Evolutionary conservation across 2,888 invertebrate genomes (phyloP), one percentile per base, ranked within the genome.

Genomic region (Drosophila lutescens): DNA sequence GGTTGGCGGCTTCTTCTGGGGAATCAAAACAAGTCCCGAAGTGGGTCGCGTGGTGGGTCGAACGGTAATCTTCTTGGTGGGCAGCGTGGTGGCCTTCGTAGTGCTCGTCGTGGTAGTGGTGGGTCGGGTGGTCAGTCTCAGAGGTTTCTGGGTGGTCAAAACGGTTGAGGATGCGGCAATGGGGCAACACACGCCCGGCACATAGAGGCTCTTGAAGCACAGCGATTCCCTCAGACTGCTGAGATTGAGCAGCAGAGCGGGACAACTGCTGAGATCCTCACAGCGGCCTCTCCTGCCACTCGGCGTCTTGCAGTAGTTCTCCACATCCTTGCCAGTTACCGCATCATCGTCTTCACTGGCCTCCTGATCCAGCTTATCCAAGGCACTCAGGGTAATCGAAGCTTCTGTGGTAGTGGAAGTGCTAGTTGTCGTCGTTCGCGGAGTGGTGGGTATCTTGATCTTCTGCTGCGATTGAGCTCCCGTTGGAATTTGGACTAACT

Each of bases 121-220:
- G 0, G 91, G 68, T 54, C 79, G 86, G 0, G 90, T 90, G 50
- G 91, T 92, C 59, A 91, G 65, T 20, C 77, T 90, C 6, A 87
- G 74, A 13, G 90, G 92, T 23, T 86, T 90, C 76, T 85, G 91
- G 30, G 92, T 91, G 2, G 91, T 91, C 34, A 90, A 72, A 23
- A 90, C 78, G 0, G 91, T 90, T 7, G 86, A 76, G 4, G 23
- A 26, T 2, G 80, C 36, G 82, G 93, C 92, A 9, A 91, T 80
- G 0, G 98, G 98, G 91, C 98, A 98, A 89, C 98, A 98, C 2
- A 98, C 98, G 1, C 98, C 98, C 1, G 98, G 98, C 2, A 97
- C 96, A 87, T 98, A 97, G 2, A 98, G 93, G 74, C 96, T 97
- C 92, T 98, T 97, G 89, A 98, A 98, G 89, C 98, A 98, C 10